A percentile compares a stretch with the other conserved stretches of the same genome.
These are phyloP conservation scores for Seladonia tumulorum DNA, from an alignment of 2,888 invertebrate species.

Conservation along the genomic window DNA sequence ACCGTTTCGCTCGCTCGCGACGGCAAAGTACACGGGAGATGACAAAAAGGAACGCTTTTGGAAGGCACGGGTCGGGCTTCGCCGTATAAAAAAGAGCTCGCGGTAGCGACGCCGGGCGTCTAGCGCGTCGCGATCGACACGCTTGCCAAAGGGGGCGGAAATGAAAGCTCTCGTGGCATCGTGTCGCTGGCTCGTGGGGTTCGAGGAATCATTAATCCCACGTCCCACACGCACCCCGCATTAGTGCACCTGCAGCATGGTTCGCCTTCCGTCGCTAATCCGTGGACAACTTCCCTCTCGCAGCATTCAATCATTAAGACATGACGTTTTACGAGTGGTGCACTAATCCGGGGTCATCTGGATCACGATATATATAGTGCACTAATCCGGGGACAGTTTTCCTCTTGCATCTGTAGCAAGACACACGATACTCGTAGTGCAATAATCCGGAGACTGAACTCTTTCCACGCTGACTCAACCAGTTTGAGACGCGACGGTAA, in stretches of 20 bases:
- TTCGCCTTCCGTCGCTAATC: not conserved
- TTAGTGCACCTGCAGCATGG: not conserved
- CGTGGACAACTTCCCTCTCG: not conserved
- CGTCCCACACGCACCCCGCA: not conserved
- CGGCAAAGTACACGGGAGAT: not conserved
- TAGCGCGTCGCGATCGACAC: constrained; percentile 49
- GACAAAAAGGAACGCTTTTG: constrained; percentile 24
- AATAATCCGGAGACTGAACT: not conserved
- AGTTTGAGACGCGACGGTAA: not conserved
- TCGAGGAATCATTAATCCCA: not conserved
- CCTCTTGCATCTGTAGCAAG: not conserved
- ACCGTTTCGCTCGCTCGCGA: not conserved
- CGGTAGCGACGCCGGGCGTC: constrained; percentile 18
- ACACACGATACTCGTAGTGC: not conserved
- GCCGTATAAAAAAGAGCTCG: constrained; percentile 40
- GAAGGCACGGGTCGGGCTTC: constrained; percentile 12
- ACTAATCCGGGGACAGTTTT: not conserved
- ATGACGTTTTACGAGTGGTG: not conserved
- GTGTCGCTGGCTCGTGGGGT: not conserved
- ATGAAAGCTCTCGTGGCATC: constrained; percentile 36
- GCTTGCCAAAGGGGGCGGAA: constrained; percentile 61
- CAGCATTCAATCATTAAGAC: not conserved
- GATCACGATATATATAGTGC: not conserved
- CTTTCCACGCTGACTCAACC: not conserved
- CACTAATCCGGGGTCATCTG: not conserved